Base-by-base conservation (phyloP, 2,888 invertebrate species). In the Copidosoma aretas region DNA sequence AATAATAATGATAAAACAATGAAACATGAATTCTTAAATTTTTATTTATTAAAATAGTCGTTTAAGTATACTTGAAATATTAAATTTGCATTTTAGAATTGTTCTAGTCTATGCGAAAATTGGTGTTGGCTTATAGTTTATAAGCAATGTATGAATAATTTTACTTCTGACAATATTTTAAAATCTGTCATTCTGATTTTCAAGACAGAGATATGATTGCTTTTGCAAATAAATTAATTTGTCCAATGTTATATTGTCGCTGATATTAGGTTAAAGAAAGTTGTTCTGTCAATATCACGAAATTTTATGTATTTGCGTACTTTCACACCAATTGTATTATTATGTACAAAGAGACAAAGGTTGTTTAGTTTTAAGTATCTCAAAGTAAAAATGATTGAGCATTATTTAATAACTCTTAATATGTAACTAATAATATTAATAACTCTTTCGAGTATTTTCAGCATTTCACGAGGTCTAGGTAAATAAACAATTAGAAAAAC, bases 361-460 rank as follows among this genome's bases (percentile, higher is more conserved):
- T 72, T 72, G 71, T 72, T 72, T 69, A 72, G 62, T 72, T 72
- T 57, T 71, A 71, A 71, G 71, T 59, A 61, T 71, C 69, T 66
- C 58, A 60, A 64, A 64, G 32, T 69, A 68, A 25, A 21, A 22
- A 63, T 62, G 54, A 71, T 65, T 62, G 63, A 68, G 53, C 60
- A 64, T 67, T 64, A 68, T 64, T 61, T 58, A 60, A 32, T 32
- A 52, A 25, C n/a, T n/a, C n/a, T n/a, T n/a, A n/a, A n/a, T n/a
- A n/a, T n/a, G n/a, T n/a, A n/a, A n/a, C n/a, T n/a, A n/a, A n/a
- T n/a, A n/a, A n/a, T n/a, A n/a, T 56, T 63, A 46, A 65, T 60
- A 57, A 68, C 58, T 60, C 46, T 60, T 60, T 66, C 66, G 57
- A 68, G 62, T 54, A 63, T 69, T 70, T 70, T 67, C 64, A 67